phyloP scores from a whole-genome alignment of 2,113 vertebrate genomes.

The Holacanthus passer region DNA sequence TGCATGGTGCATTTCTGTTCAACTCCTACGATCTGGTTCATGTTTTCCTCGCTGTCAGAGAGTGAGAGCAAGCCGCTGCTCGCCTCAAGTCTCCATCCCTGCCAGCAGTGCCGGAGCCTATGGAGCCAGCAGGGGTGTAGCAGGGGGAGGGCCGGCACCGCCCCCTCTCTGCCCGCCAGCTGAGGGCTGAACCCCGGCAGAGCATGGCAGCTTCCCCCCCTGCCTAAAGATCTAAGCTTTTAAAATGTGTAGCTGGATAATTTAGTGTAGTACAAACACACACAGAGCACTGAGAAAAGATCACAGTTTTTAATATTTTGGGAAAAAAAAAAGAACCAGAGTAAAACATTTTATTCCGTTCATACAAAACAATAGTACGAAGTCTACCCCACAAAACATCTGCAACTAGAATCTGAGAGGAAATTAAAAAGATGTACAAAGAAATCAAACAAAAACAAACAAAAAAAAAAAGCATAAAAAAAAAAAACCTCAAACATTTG shows the following conservation, averaged over 20 bases:
- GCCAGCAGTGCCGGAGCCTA: background rate
- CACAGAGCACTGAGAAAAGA: slow-evolving; percentile 60
- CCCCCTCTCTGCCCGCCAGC: slow-evolving; percentile 12
- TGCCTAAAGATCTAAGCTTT: no score
- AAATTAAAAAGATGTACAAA: slow-evolving; percentile 83
- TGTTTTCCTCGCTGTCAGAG: slow-evolving; percentile 1
- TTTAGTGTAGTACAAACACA: background rate
- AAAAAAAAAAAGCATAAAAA: slow-evolving; percentile 2
- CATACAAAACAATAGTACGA: slow-evolving; percentile 84
- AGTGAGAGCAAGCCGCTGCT: slow-evolving; percentile 30
- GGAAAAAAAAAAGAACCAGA: slow-evolving; percentile 52
- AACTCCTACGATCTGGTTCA: background rate
- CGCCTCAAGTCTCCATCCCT: slow-evolving; percentile 44
- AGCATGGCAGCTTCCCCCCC: background rate
- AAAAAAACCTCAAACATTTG: no score
- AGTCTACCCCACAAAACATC: slow-evolving; percentile 76
- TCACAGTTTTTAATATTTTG: slow-evolving; percentile 82
- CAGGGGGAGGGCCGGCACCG: slow-evolving; percentile 33
- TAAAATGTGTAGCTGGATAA: background rate
- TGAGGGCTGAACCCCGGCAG: slow-evolving; percentile 1
- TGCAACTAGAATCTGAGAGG: slow-evolving; percentile 72
- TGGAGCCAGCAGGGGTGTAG: background rate
- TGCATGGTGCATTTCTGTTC: slow-evolving; percentile 15
- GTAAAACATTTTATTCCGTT: slow-evolving; percentile 83
- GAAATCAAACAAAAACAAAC: slow-evolving; percentile 68